These are phyloP conservation scores for Aphidius gifuensis DNA, from an alignment of 1,140 invertebrate species.

Conservation along the genomic window DNA sequence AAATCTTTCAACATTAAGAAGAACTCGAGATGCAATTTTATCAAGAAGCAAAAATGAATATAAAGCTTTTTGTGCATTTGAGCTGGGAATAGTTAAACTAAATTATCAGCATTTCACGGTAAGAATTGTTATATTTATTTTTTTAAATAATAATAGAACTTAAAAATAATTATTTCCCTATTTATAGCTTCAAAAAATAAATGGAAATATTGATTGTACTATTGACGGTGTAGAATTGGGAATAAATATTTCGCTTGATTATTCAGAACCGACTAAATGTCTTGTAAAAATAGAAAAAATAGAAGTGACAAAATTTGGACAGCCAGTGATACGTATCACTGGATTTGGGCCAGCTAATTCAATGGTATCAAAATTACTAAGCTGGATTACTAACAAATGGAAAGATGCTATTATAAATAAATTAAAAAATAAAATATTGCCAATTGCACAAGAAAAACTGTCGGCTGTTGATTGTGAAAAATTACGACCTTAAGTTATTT, in stretches of 20 bases:
- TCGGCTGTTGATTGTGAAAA: slow-evolving; percentile 10
- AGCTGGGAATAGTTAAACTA: no score
- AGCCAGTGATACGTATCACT: slow-evolving; percentile 23
- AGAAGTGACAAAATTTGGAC: slow-evolving; percentile 21
- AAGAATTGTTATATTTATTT: no score
- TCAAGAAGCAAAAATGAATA: no score
- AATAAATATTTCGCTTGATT: neutral
- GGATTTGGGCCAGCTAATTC: slow-evolving; percentile 22
- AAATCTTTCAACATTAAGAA: no score
- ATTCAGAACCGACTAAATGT: slow-evolving; percentile 7
- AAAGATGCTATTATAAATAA: slow-evolving; percentile 11
- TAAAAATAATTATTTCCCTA: no score
- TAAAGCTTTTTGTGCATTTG: no score
- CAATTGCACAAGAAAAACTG: neutral
- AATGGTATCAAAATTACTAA: slow-evolving; percentile 16
- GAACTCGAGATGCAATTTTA: no score
- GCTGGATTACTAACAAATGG: slow-evolving; percentile 28
- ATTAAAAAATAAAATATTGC: slow-evolving; percentile 16
- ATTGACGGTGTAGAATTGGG: slow-evolving; percentile 3
- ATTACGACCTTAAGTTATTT: slow-evolving; percentile 7
- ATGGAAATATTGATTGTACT: neutral
- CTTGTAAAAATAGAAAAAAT: slow-evolving; percentile 14
- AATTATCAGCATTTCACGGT: no score
- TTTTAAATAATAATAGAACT: no score
- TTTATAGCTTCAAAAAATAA: neutral